Base-by-base conservation (phyloP, 2,797 vertebrate species). In the Syndactyla subalaris region DNA sequence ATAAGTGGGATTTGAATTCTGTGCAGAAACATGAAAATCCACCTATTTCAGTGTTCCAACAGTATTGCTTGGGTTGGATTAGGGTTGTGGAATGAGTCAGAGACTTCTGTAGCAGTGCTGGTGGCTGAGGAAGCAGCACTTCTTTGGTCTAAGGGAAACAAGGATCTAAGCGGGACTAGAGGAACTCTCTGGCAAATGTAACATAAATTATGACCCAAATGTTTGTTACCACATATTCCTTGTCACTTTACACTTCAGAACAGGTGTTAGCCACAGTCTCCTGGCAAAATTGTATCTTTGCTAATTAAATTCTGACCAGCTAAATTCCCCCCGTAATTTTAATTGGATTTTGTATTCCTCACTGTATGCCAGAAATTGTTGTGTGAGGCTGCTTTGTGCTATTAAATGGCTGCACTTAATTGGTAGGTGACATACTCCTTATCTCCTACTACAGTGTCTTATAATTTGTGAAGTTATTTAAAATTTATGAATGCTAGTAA, bases 241-340 rank as follows among this genome's bases (percentile, higher is more conserved):
- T 93, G 52, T 75, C 38, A 36, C 52, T 90, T 93, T 70, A 38
- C 10, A 20, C 77, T 76, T 61, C 45, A 71, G 77, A 92, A 85
- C 93, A 94, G 93, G 94, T 95, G 96, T 81, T 86, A 93, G 75
- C 88, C 59, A 34, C 63, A 77, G 75, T 79, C 38, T 95, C 70
- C 61, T 92, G 89, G 93, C 94, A 93, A 95, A 96, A 89, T 41
- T 67, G 24, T 81, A 39, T 63, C 81, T 92, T 85, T 68, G 67
- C 78, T 95, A 89, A 94, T 96, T 92, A 88, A 91, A 92, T 93
- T 95, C 75, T 94, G 52, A 72, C 52, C 61, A 67, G 75, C 81
- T 94, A 89, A 93, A 93, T 91, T 91, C 49, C 34, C 52, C 32
- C 74, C 85, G 74, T 83, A 94, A 70, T 87, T 95, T 89, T 93